Evolutionary conservation across 2,797 vertebrate genomes (phyloP).

Genomic region (Melopsittacus undulatus): DNA sequence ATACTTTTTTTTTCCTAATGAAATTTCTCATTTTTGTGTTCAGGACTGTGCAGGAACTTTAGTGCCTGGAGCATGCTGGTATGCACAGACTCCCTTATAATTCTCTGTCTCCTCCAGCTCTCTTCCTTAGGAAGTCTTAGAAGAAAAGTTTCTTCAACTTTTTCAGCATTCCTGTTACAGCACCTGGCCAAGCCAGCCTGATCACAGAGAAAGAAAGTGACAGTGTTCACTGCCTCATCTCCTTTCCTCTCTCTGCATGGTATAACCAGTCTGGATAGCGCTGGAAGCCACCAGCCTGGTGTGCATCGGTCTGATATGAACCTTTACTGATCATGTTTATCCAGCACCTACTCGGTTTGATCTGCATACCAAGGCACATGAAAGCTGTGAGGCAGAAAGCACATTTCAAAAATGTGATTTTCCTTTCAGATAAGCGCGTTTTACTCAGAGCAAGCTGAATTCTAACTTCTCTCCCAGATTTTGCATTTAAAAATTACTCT

Average conservation of each 20-base stretch:
- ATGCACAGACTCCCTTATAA: neutral
- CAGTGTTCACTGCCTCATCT: conserved; percentile 26
- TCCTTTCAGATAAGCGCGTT: conserved; percentile 48
- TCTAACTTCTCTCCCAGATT: conserved; percentile 44
- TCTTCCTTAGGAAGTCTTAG: neutral
- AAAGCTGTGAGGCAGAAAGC: conserved; percentile 66
- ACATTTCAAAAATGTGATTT: conserved; percentile 66
- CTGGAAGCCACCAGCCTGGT: conserved; percentile 44
- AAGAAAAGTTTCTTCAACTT: conserved; percentile 51
- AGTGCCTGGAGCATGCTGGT: neutral
- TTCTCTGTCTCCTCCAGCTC: neutral
- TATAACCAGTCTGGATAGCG: conserved; percentile 28
- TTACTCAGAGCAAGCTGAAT: conserved; percentile 50
- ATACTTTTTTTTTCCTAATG: neutral
- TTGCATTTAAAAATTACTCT: conserved; percentile 60
- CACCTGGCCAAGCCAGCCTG: conserved; percentile 7
- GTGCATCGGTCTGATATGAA: conserved; percentile 37
- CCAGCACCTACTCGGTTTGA: conserved; percentile 39
- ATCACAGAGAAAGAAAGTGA: neutral
- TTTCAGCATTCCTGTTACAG: conserved; percentile 9
- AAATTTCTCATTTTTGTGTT: neutral
- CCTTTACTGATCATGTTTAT: conserved; percentile 54
- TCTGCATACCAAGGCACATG: conserved; percentile 38
- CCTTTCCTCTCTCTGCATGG: conserved; percentile 41
- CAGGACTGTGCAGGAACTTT: neutral